phyloP scores from a whole-genome alignment of 1,140 invertebrate species.

The Trichonephila clavipes region DNA sequence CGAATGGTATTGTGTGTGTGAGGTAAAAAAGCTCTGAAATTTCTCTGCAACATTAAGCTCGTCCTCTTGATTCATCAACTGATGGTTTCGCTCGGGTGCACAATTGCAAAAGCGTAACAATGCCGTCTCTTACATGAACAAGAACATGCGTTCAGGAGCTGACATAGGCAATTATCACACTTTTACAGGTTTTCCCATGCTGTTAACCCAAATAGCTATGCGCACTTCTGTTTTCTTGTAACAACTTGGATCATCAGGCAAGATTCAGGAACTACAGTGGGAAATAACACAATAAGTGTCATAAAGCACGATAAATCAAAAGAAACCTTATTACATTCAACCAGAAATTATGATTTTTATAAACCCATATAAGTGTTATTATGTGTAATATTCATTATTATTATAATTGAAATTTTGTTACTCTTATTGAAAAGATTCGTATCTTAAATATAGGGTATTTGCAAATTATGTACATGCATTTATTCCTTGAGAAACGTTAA shows the following conservation, averaged over 20 bases:
- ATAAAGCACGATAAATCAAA: not conserved
- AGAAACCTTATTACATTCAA: no score
- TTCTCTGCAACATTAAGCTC: conserved; percentile 1
- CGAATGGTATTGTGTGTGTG: not conserved
- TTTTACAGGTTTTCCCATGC: not conserved
- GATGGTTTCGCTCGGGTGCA: conserved; percentile 11
- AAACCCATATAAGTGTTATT: no score
- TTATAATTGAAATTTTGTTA: no score
- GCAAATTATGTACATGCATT: no score
- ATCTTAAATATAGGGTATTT: no score
- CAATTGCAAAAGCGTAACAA: not conserved
- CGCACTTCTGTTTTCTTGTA: not conserved
- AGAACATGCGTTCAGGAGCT: not conserved
- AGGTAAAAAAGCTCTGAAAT: not conserved
- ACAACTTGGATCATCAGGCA: not conserved
- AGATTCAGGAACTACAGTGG: not conserved
- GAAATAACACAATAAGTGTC: not conserved
- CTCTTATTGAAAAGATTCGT: no score
- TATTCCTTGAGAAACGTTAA: no score
- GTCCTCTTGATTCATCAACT: not conserved
- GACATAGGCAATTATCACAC: conserved; percentile 16
- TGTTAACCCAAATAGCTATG: conserved; percentile 44
- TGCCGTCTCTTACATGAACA: not conserved
- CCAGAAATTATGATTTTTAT: no score
- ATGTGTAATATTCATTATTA: no score